Conservation (phyloP, 2,888 invertebrate species). For the Drosophila austrosaltans region DNA sequence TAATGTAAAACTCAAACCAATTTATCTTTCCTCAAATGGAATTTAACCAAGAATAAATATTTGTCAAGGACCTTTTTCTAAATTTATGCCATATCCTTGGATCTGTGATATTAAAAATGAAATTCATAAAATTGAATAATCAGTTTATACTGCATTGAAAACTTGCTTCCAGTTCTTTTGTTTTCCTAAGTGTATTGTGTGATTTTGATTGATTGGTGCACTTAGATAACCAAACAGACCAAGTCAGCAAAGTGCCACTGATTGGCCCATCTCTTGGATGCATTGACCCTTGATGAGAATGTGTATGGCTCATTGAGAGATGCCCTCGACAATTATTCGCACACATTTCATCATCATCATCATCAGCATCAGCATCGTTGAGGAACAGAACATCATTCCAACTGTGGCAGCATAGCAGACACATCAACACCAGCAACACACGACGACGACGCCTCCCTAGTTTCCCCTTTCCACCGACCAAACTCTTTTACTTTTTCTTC, state of each 20-base stretch:
- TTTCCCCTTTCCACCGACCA: slow-evolving; percentile 1
- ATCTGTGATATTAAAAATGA: no score
- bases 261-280: slow-evolving; percentile 5
- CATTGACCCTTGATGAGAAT: slow-evolving; percentile 23
- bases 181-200: slow-evolving; percentile 22
- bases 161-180: background rate
- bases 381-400: background rate
- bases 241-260: slow-evolving; percentile 25
- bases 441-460: slow-evolving; percentile 30
- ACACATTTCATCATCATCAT: slow-evolving; percentile 57
- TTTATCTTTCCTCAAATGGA: no score
- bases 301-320: slow-evolving; percentile 38
- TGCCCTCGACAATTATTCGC: slow-evolving; percentile 69
- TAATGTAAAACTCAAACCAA: no score
- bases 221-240: slow-evolving; percentile 25
- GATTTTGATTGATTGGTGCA: slow-evolving; percentile 66
- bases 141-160: background rate
- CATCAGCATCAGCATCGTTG: background rate
- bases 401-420: slow-evolving; percentile 20
- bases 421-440: slow-evolving; percentile 40
- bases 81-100: no score
- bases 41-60: no score
- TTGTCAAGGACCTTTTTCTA: no score
- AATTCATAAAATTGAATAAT: no score
- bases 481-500: background rate